Base-by-base conservation (phyloP, 1,140 invertebrate species). In the Drosophila melanica region DNA sequence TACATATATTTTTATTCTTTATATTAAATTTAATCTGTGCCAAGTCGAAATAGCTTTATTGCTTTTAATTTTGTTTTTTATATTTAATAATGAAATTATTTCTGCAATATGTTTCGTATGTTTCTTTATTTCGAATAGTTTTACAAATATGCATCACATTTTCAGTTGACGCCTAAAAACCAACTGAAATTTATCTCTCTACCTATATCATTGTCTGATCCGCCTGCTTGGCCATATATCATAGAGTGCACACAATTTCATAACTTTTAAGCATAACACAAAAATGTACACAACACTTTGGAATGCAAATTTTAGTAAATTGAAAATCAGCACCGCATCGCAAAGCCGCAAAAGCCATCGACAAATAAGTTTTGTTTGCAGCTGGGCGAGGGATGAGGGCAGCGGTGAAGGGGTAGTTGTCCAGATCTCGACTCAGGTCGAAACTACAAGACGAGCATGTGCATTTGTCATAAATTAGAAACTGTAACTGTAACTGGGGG, bases 391-490 rank as follows among this genome's bases (percentile, higher is more conserved):
- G 74, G 57, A 18, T 37, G 39, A 11, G 65, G 64, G 45, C 20
- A 54, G n/a, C n/a, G 47, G 35, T 53, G 66, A 41, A 44, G 20
- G 41, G 50, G 54, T 30, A 42, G 42, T 9, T 63, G 78, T 55
- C 42, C 47, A 68, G 74, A 45, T 58, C 58, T 80, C 39, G 63
- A 59, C 45, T 67, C 63, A 54, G 81, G 72, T 70, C 81, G 60
- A 77, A 79, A 81, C 81, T 81, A 79, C 58, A 87, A 89, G 84
- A 80, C 69, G 65, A 77, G 64, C 84, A 89, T 84, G 84, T 89
- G 84, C 84, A 89, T 80, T 89, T 89, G 84, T 89, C 84, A 84
- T 89, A 89, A 89, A 89, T 89, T 89, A 89, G 79, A 89, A 89
- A 89, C 80, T 84, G 79, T 79, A 57, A 42, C 78, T 81, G 78